Conservation (phyloP, 1,140 invertebrate genomes). For the Parasteatoda tepidariorum region DNA sequence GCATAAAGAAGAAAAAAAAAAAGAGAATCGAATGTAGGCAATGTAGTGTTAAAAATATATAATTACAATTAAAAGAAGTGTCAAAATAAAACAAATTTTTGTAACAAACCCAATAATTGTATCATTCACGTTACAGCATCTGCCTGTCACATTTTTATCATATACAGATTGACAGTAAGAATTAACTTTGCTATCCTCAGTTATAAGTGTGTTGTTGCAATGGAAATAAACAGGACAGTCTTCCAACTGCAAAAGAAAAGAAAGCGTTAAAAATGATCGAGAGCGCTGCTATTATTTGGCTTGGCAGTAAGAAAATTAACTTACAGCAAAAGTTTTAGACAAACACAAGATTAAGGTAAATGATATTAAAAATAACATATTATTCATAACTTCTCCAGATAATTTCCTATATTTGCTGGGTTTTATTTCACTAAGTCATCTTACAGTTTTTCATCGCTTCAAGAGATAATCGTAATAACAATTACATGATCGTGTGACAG, state of each 20-base stretch:
- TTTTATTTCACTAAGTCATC: too few relatives aligned
- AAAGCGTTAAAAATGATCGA: not conserved
- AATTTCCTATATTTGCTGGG: too few relatives aligned
- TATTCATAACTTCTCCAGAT: too few relatives aligned
- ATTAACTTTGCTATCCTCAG: not conserved
- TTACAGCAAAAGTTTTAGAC: not conserved
- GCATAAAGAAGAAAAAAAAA: too few relatives aligned
- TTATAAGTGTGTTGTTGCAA: not conserved
- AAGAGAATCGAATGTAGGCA: too few relatives aligned
- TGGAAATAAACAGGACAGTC: not conserved
- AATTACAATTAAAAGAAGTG: too few relatives aligned
- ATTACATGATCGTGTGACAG: too few relatives aligned
- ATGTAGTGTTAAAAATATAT: too few relatives aligned
- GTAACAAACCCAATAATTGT: constrained; percentile 18
- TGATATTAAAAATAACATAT: not conserved
- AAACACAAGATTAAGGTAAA: not conserved
- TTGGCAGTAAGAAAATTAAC: not conserved
- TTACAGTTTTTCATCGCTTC: too few relatives aligned
- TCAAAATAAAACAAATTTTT: not conserved
- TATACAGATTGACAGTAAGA: not conserved
- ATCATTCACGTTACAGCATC: not conserved
- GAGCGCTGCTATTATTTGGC: too few relatives aligned
- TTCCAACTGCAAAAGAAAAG: not conserved
- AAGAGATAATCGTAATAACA: too few relatives aligned
- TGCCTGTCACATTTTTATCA: not conserved